These are phyloP conservation scores for Temnothorax longispinosus DNA, from an alignment of 1,140 invertebrate species.

Conservation along the genomic window DNA sequence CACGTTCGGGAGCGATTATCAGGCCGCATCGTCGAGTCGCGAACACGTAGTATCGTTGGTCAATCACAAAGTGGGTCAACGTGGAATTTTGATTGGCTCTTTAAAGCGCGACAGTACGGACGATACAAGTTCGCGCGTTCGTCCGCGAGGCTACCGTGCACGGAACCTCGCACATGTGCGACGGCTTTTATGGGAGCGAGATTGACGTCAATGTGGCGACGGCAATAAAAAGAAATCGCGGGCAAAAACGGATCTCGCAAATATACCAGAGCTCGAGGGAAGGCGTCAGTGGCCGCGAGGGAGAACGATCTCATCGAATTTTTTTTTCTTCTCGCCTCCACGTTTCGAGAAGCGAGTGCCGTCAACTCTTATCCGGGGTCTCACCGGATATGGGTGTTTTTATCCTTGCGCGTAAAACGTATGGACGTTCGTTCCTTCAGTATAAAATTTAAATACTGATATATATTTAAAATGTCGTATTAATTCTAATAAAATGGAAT, in stretches of 20 bases:
- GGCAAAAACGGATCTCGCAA: constrained; percentile 32
- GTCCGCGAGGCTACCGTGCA: not conserved
- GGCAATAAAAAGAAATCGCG: constrained; percentile 25
- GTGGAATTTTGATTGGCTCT: constrained; percentile 63
- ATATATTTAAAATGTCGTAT: not conserved
- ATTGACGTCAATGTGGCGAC: constrained; percentile 51
- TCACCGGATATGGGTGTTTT: constrained; percentile 44
- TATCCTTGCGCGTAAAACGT: not conserved
- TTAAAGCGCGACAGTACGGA: constrained; percentile 35
- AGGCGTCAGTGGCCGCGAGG: constrained; percentile 22
- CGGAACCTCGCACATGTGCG: constrained; percentile 35
- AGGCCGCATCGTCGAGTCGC: constrained; percentile 7
- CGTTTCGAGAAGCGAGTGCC: constrained; percentile 11
- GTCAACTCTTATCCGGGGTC: constrained; percentile 2
- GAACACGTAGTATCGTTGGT: not conserved
- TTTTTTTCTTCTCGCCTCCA: constrained; percentile 1
- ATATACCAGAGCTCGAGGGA: constrained; percentile 26
- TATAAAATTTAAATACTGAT: not conserved
- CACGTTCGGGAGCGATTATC: constrained; percentile 28
- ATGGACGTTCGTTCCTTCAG: not conserved
- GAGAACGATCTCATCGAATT: constrained; percentile 11
- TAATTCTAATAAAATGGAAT: not conserved
- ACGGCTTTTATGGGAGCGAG: constrained; percentile 37
- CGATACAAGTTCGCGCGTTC: not conserved
- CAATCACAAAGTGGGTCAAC: constrained; percentile 49